A percentile compares a stretch with the other conserved stretches of the same genome.
Conservation (phyloP, 92 coral and sea anemone genomes). For the Heliopora coerulea region DNA sequence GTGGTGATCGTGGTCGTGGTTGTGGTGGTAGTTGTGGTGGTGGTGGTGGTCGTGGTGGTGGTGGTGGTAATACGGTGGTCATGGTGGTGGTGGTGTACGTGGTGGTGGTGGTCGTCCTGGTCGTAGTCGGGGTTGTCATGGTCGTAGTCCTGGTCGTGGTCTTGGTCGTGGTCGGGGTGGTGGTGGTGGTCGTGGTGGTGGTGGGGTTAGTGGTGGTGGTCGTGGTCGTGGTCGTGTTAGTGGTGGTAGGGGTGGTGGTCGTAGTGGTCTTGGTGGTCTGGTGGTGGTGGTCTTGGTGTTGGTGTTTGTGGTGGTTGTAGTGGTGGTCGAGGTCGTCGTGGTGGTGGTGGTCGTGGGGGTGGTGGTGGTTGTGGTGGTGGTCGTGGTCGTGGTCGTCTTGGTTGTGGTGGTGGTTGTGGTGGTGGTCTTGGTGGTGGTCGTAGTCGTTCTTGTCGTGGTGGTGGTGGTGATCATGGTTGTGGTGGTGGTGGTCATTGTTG, state of each 20-base stretch:
- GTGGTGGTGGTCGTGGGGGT: background rate
- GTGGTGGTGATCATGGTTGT: background rate
- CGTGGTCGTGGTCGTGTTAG: no score
- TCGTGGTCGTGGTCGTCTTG: background rate
- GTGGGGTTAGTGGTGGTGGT: no score
- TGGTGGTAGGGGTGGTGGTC: constrained; percentile 1
- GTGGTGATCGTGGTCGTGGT: no score
- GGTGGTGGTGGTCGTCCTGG: no score
- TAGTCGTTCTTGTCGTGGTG: background rate
- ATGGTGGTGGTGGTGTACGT: no score
- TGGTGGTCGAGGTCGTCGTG: background rate
- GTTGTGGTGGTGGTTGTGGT: background rate
- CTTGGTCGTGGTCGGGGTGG: no score
- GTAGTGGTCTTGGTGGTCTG: background rate
- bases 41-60: no score
- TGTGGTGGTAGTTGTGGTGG: no score
- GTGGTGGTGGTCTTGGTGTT: background rate
- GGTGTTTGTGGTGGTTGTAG: background rate
- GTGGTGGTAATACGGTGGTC: no score
- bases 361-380: constrained; percentile 1
- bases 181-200: no score
- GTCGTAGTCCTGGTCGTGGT: no score
- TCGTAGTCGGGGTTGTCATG: no score
- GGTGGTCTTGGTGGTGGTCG: background rate
- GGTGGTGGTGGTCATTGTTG: background rate